Conservation (phyloP, 2,888 invertebrate genomes). For the Allacma fusca region DNA sequence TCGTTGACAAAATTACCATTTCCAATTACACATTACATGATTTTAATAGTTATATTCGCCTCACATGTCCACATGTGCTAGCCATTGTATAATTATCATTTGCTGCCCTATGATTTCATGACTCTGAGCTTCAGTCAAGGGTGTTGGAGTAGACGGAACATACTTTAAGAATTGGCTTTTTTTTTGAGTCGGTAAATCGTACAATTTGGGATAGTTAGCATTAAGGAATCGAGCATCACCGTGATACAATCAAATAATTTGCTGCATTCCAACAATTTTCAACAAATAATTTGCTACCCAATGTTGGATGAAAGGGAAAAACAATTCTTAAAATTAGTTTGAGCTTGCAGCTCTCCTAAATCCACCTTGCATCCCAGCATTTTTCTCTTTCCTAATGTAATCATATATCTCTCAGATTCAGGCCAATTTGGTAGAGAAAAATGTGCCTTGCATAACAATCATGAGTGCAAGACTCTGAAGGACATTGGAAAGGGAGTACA, state of each 20-base stretch:
- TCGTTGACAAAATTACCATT: conserved; percentile 29
- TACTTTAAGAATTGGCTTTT: too few relatives aligned
- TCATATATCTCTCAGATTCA: background rate
- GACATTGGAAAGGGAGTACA: background rate
- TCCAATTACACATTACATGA: conserved; percentile 19
- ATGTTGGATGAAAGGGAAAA: background rate
- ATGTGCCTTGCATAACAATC: background rate
- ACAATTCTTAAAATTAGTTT: background rate
- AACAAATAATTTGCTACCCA: background rate
- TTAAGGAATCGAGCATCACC: background rate
- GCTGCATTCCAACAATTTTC: background rate
- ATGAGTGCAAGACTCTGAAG: background rate
- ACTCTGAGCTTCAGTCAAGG: too few relatives aligned
- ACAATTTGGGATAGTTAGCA: too few relatives aligned
- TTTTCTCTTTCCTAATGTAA: background rate
- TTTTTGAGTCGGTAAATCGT: too few relatives aligned
- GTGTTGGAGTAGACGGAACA: too few relatives aligned
- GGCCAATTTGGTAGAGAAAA: background rate
- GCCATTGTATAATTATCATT: too few relatives aligned
- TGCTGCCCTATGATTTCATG: too few relatives aligned
- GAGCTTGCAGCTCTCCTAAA: background rate
- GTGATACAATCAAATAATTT: conserved; percentile 6
- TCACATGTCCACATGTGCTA: background rate
- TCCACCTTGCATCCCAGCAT: background rate
- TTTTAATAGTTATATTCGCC: background rate